A percentile compares a stretch with the other conserved stretches of the same genome.
These are phyloP conservation scores for Pyrgus malvae DNA, from an alignment of 2,888 invertebrate genomes.

Conservation along the genomic window DNA sequence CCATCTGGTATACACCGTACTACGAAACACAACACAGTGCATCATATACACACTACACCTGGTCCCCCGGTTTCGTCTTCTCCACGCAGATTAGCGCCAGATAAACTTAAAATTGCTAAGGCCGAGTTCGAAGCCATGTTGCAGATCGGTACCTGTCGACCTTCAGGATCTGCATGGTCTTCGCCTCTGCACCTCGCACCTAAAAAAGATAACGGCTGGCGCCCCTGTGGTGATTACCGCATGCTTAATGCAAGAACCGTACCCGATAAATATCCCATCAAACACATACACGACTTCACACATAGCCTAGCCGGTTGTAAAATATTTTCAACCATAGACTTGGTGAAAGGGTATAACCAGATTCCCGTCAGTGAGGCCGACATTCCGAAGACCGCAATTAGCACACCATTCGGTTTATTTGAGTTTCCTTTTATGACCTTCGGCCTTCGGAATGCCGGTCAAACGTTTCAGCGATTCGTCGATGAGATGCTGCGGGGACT, in stretches of 20 bases:
- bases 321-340: constrained; percentile 20
- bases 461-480: neutral
- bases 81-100: neutral
- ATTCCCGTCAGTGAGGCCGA: too few species aligned
- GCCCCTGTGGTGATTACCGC: constrained; percentile 28
- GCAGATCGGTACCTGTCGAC: neutral
- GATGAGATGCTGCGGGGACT: neutral
- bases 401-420: too few species aligned
- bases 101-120: neutral
- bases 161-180: constrained; percentile 21
- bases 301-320: constrained; percentile 17
- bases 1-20: too few species aligned
- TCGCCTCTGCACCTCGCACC: constrained; percentile 28
- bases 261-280: constrained; percentile 7
- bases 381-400: too few species aligned
- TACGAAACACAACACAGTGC: too few species aligned
- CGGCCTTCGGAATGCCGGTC: too few species aligned
- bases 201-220: constrained; percentile 30
- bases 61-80: too few species aligned
- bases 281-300: constrained; percentile 26
- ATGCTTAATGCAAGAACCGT: constrained; percentile 26
- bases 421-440: too few species aligned
- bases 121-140: neutral
- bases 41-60: too few species aligned
- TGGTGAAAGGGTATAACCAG: too few species aligned